Conservation (phyloP, 2,797 vertebrate species). For the Zenarchopterus dispar region DNA sequence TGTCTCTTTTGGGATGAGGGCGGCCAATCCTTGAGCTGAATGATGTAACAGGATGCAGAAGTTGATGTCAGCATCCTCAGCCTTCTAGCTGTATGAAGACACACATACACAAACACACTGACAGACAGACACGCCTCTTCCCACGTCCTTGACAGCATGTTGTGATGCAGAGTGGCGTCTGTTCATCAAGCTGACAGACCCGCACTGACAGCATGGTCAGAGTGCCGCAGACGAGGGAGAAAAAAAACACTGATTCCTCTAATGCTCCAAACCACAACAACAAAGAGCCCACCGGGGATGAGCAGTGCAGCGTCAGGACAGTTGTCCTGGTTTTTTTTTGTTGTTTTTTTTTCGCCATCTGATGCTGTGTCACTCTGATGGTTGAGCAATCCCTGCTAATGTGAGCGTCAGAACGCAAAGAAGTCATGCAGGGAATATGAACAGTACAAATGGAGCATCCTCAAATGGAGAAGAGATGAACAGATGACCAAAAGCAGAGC, state of each 20-base stretch:
- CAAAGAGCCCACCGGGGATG: slow-evolving; percentile 49
- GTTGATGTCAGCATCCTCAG: slow-evolving; percentile 62
- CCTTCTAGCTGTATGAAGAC: slow-evolving; percentile 47
- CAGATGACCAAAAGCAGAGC: slow-evolving; percentile 16
- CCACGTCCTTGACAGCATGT: slow-evolving; percentile 73
- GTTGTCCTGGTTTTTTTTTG: slow-evolving; percentile 27
- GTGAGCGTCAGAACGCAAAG: slow-evolving; percentile 10
- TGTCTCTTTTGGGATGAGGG: slow-evolving; percentile 31
- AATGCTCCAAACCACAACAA: slow-evolving; percentile 67
- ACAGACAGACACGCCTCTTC: slow-evolving; percentile 47
- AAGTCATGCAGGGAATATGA: slow-evolving; percentile 12
- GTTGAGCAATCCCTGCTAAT: slow-evolving; percentile 15
- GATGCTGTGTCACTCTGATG: slow-evolving; percentile 53
- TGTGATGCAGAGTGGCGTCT: slow-evolving; percentile 78
- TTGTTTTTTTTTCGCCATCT: slow-evolving; percentile 28
- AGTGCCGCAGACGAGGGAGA: slow-evolving; percentile 56
- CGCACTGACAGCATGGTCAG: slow-evolving; percentile 72
- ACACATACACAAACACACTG: slow-evolving; percentile 21
- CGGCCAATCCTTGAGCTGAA: slow-evolving; percentile 30
- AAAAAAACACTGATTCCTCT: slow-evolving; percentile 60
- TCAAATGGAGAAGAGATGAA: slow-evolving; percentile 10
- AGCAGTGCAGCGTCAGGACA: slow-evolving; percentile 37
- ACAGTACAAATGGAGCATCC: not conserved
- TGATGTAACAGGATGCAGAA: slow-evolving; percentile 66
- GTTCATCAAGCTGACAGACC: slow-evolving; percentile 79